phyloP scores from a whole-genome alignment of 2,797 vertebrate species.

The Hydrocynus forskahlii region DNA sequence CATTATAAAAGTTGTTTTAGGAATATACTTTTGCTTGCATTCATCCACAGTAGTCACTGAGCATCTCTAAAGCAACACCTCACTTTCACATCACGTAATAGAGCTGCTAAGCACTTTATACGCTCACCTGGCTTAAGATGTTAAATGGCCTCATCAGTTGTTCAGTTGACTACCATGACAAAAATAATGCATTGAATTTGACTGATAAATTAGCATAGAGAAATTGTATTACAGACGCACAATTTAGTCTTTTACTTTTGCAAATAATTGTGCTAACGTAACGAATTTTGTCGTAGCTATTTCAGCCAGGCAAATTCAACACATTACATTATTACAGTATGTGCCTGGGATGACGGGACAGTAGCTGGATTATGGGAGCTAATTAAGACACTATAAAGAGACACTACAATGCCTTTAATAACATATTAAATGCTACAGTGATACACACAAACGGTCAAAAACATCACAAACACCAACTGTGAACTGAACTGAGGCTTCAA shows the following conservation, averaged over 20 bases:
- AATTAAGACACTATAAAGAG: conserved; percentile 22
- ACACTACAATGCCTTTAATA: conserved; percentile 15
- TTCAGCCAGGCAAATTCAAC: neutral
- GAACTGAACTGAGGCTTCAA: neutral
- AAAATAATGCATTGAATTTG: neutral
- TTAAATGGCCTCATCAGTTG: neutral
- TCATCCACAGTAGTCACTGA: neutral
- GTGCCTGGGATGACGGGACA: neutral
- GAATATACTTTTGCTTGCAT: neutral
- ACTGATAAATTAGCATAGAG: neutral
- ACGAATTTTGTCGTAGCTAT: neutral
- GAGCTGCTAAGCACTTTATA: neutral
- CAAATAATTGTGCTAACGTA: neutral
- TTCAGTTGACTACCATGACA: neutral
- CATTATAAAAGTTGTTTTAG: neutral
- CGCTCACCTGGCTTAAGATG: neutral
- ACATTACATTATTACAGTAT: neutral
- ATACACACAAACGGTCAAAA: neutral
- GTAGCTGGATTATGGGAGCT: conserved; percentile 13
- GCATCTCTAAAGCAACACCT: neutral
- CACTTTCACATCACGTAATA: neutral
- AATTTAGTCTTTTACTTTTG: neutral
- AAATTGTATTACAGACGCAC: neutral
- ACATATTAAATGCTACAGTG: neutral
- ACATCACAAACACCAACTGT: neutral